phyloP scores from a whole-genome alignment of 2,888 invertebrate species.

The Phyllotreta striolata region DNA sequence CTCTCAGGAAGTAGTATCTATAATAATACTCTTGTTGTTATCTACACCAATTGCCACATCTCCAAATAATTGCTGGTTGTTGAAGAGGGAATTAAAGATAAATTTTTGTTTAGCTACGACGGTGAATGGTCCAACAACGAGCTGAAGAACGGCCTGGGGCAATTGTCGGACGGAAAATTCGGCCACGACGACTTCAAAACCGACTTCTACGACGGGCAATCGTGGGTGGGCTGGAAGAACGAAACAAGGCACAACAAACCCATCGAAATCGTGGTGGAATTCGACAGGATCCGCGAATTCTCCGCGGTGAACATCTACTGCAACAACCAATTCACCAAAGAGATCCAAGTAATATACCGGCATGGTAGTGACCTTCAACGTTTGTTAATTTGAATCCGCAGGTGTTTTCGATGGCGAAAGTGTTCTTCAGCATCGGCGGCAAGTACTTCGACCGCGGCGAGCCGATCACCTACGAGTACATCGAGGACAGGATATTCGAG shows the following conservation, averaged over 20 bases:
- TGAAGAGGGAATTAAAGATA: not conserved
- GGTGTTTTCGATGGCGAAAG: slow-evolving; percentile 79
- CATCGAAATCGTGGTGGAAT: slow-evolving; percentile 79
- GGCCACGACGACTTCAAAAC: slow-evolving; percentile 79
- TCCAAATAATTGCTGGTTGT: no score
- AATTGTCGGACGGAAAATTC: slow-evolving; percentile 82
- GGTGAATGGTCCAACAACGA: slow-evolving; percentile 77
- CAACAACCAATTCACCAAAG: slow-evolving; percentile 86
- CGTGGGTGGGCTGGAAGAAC: slow-evolving; percentile 93
- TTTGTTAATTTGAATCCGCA: slow-evolving; percentile 18
- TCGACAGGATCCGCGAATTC: slow-evolving; percentile 88
- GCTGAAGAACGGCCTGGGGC: slow-evolving; percentile 81
- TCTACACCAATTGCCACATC: no score
- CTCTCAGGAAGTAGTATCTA: no score
- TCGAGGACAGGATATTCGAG: slow-evolving; percentile 82
- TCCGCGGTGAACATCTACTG: slow-evolving; percentile 81
- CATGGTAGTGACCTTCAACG: not conserved
- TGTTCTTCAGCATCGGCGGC: slow-evolving; percentile 85
- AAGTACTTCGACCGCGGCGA: slow-evolving; percentile 75
- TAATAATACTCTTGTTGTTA: no score
- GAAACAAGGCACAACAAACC: slow-evolving; percentile 72
- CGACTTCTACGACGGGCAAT: slow-evolving; percentile 71
- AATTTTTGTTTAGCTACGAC: slow-evolving; percentile 72
- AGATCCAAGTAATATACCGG: slow-evolving; percentile 67
- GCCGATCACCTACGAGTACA: slow-evolving; percentile 75